Evolutionary conservation across 2,113 vertebrate genomes (phyloP).

Genomic region (Labrus mixtus): DNA sequence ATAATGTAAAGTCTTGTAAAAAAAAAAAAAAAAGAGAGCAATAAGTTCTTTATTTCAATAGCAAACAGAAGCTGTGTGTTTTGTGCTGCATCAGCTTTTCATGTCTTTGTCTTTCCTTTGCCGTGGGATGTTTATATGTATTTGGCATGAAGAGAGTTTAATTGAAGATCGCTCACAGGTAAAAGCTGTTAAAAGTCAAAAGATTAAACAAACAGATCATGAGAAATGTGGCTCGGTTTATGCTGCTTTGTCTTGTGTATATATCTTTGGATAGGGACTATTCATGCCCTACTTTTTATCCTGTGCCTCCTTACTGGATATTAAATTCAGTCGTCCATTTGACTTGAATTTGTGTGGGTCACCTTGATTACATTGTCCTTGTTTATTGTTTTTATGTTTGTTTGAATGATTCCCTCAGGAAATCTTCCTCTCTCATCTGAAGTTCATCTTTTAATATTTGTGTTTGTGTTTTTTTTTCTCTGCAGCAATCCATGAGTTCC

Average conservation of each 20-base stretch:
- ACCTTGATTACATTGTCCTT: neutral
- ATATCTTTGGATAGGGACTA: neutral
- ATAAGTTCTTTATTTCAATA: neutral
- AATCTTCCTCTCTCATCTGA: neutral
- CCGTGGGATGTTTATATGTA: neutral
- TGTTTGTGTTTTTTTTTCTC: constrained; percentile 37
- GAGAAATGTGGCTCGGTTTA: neutral
- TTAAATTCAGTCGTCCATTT: neutral
- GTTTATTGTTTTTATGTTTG: neutral
- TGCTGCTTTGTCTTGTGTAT: neutral
- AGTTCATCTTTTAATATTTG: neutral
- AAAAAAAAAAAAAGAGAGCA: neutral
- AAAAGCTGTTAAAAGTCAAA: neutral
- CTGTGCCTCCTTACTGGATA: neutral
- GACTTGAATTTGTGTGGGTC: neutral
- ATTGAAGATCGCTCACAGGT: neutral
- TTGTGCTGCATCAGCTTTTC: neutral
- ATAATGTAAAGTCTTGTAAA: neutral
- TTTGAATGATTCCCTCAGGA: neutral
- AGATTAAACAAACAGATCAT: neutral
- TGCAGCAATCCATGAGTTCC: constrained; percentile 95
- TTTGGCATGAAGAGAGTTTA: neutral
- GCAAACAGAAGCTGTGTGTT: neutral
- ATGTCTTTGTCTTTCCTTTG: neutral
- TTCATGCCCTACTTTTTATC: neutral